These are phyloP conservation scores for Leptogaster cylindrica DNA, from an alignment of 2,888 invertebrate species.

Conservation along the genomic window DNA sequence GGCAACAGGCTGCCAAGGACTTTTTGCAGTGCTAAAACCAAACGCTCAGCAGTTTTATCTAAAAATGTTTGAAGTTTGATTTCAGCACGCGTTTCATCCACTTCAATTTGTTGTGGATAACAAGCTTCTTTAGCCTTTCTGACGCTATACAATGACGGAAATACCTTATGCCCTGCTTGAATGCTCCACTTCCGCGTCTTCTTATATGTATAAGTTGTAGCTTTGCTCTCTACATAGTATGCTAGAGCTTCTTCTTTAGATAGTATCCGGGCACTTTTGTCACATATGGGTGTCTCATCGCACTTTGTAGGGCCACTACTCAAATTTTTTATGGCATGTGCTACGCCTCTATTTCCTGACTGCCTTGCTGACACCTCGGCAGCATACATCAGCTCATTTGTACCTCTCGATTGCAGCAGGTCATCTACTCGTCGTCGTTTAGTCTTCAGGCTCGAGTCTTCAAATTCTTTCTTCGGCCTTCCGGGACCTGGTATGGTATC, in stretches of 20 bases:
- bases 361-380: too few relatives aligned
- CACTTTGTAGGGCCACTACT: too few relatives aligned
- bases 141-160: background rate
- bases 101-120: background rate
- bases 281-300: background rate
- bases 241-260: background rate
- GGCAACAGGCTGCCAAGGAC: background rate
- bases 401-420: too few relatives aligned
- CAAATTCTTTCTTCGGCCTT: too few relatives aligned
- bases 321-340: too few relatives aligned
- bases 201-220: background rate
- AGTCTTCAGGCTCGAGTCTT: background rate
- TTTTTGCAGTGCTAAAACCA: background rate
- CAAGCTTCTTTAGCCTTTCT: slow-evolving; percentile 1
- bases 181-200: slow-evolving; percentile 1
- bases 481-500: too few relatives aligned
- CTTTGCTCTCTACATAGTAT: background rate
- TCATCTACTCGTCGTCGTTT: too few relatives aligned
- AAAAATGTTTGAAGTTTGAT: background rate
- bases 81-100: too few relatives aligned
- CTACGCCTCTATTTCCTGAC: too few relatives aligned
- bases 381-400: too few relatives aligned
- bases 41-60: background rate
- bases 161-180: background rate
- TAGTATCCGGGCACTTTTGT: background rate